Percentiles rank a stretch among this genome's conserved stretches.
Conservation (phyloP, 2,797 vertebrate species). For the Cryptoprocta ferox region DNA sequence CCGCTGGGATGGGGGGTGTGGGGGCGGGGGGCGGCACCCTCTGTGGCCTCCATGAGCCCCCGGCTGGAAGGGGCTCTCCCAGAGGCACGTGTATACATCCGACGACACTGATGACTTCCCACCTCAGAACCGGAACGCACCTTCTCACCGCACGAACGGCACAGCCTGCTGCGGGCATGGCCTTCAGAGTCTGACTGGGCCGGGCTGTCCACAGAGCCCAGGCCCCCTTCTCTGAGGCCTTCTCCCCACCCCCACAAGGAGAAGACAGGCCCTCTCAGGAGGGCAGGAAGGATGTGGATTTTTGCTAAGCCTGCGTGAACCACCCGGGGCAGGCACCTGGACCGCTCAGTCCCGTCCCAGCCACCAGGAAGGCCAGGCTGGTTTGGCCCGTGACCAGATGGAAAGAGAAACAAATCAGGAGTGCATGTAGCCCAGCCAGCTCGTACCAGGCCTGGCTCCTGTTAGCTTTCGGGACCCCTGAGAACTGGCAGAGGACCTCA, state of each 20-base stretch:
- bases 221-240: neutral
- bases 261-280: neutral
- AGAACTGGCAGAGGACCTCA: neutral
- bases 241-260: neutral
- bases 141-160: neutral
- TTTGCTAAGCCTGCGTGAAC: neutral
- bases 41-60: neutral
- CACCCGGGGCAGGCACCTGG: fast-evolving
- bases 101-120: neutral
- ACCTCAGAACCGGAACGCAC: fast-evolving
- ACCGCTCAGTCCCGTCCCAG: neutral
- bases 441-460: neutral
- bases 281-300: neutral
- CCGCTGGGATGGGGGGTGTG: neutral
- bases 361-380: neutral
- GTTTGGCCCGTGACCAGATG: neutral
- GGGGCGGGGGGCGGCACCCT: neutral
- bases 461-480: neutral
- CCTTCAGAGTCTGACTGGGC: neutral
- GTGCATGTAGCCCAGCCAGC: fast-evolving
- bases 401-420: neutral
- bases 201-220: neutral
- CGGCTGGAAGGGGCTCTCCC: neutral
- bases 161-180: neutral
- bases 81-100: neutral